Evolutionary conservation across 1,140 invertebrate species (phyloP), one percentile per base, ranked within the genome.

Genomic region (Stegodyphus mimosarum): DNA sequence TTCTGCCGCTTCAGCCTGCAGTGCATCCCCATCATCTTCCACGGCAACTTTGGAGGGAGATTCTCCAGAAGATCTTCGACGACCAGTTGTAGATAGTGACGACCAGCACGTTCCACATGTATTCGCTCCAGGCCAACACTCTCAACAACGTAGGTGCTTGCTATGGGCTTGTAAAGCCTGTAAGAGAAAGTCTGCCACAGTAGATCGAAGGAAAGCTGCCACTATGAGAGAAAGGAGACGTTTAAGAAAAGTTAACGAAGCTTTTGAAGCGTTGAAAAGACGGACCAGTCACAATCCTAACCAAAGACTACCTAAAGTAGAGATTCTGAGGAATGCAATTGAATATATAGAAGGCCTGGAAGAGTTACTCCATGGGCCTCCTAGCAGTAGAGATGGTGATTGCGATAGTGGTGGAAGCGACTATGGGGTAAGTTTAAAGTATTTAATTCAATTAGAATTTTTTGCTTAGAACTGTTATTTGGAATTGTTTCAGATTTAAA

Each of bases 321-420:
- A 99, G 91, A 99, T 99, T 88, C 92, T 99, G 51, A 92, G 97
- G 87, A 97, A 97, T 89, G 98, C 98, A 53, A 99, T 99, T 88
- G 97, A 99, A 88, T 99, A 99, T 90, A 99, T 99, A 88, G 97
- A 98, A 90, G 95, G 95, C 88, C 91, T 99, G 87, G 97, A 99
- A 90, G 95, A 95, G 87, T 91, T 96, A 2, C 90, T 97, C 0
- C 93, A 95, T 88, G 83, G 74, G 77, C 86, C 88, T 5, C 69
- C 83, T 15, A 73, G 13, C 53, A 50, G 51, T 49, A 52, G 74
- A 17, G 80, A 83, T 13, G 69, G 80, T 60, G 83, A 77, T 52
- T 84, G 83, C n/a, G 83, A 84, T 49, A 76, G 83, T 60, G 53
- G 74, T 7, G 52, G 73, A 10, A 84, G 83, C 52, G 83, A 84